Evolutionary conservation across 1,140 invertebrate species (phyloP).

Genomic region (Venustaconcha ellipsiformis): DNA sequence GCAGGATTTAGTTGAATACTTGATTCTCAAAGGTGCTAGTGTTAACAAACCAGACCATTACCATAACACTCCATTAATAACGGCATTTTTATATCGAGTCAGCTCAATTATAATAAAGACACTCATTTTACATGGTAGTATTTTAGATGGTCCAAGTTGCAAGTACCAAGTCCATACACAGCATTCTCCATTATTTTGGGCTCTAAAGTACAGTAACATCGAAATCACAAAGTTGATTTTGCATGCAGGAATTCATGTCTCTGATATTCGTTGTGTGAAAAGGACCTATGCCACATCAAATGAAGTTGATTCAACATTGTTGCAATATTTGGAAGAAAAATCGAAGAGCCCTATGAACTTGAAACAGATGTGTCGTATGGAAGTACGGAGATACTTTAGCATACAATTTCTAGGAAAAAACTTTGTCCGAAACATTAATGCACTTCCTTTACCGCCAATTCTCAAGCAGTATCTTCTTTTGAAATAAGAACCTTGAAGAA

Average conservation of each 20-base stretch:
- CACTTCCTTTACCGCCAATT: constrained; percentile 26
- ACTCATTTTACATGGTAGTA: constrained; percentile 60
- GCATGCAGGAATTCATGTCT: constrained; percentile 51
- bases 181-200: constrained; percentile 61
- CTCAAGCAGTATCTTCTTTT: constrained; percentile 25
- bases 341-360: constrained; percentile 50
- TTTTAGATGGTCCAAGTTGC: constrained; percentile 38
- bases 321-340: constrained; percentile 52
- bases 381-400: constrained; percentile 37
- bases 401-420: constrained; percentile 21
- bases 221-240: constrained; percentile 59
- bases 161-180: constrained; percentile 41
- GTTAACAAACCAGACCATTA: constrained; percentile 59
- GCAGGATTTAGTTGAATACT: constrained; percentile 58
- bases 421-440: constrained; percentile 20
- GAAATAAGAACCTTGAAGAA: background rate
- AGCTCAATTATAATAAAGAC: constrained; percentile 58
- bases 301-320: constrained; percentile 44
- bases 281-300: constrained; percentile 46
- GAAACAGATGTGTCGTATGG: constrained; percentile 56
- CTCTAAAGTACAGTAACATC: constrained; percentile 57
- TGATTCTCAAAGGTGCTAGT: constrained; percentile 63
- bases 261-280: constrained; percentile 51
- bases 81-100: constrained; percentile 58
- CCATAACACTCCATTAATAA: constrained; percentile 54